Base-by-base conservation (phyloP, 1,140 invertebrate species). In the Dermatophagoides farinae region DNA sequence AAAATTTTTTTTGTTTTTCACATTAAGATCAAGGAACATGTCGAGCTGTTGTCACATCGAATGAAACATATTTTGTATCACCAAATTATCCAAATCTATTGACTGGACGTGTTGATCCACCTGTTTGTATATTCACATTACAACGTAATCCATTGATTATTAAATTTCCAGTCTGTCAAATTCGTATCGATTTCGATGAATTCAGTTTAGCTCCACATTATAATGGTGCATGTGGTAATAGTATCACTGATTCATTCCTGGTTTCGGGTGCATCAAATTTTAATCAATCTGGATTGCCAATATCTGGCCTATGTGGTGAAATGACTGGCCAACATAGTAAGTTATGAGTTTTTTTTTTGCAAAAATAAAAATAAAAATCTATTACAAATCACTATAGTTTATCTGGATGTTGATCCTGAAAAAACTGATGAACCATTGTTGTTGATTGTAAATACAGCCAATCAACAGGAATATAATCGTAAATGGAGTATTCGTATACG, bases 11-110 rank as follows among this genome's bases (percentile, higher is more conserved):
- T 44, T 43, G 39, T 2, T 46, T 16, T 1, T 14, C 20, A 40
- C n/a, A 22, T 18, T 6, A n/a, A 63, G 62, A 65, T 61, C 64
- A 65, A 52, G 64, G 64, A 47, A 60, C 62, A 2, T 65, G 64
- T 61, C 18, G 57, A 18, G 46, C 64, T n/a, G 57, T 64, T 14
- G 44, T 65, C 6, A 60, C 51, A 39, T 58, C 61, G 22, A 65
- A 65, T 59, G 64, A 65, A 50, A 64, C 63, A 18, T 65, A 65
- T 41, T 65, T 65, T 23, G 64, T 65, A 22, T 64, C 62, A 16
- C 64, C 64, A 25, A 31, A 49, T 16, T 65, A 63, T 49, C 64
- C 64, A 14, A 39, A 25, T 8, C n/a, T 65, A 31, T 60, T 60
- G 38, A 63, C 54, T 0, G 58, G 63, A 20, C 61, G 64, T 14